Conservation (phyloP, 1,140 invertebrate genomes). For the Euwallacea fornicatus region DNA sequence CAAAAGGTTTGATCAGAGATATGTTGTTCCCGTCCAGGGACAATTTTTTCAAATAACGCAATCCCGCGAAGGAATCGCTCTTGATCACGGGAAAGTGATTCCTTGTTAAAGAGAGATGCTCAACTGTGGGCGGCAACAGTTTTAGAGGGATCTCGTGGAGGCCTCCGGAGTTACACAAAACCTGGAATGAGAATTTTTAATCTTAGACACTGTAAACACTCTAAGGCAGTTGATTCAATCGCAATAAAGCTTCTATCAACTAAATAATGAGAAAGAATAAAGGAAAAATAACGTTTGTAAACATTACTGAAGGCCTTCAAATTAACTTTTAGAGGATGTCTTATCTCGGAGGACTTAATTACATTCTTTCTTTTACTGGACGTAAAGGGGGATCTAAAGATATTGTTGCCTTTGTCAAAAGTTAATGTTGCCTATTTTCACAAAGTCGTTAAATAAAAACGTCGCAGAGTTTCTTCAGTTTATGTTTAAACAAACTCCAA, state of each 20-base stretch:
- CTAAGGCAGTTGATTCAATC: too few relatives aligned
- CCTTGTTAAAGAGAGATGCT: conserved; percentile 78
- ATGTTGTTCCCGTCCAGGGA: conserved; percentile 81
- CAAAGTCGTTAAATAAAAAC: not conserved
- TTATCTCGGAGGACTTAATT: conserved; percentile 8
- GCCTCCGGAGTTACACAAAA: conserved; percentile 81
- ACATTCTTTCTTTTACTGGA: conserved; percentile 2
- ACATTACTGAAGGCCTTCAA: conserved; percentile 1
- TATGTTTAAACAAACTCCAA: too few relatives aligned
- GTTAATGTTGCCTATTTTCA: not conserved
- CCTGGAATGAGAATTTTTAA: conserved; percentile 58
- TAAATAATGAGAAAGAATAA: too few relatives aligned
- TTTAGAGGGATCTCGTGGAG: conserved; percentile 74
- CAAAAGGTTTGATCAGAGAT: conserved; percentile 75
- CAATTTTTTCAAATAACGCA: conserved; percentile 70
- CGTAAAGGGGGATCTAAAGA: not conserved
- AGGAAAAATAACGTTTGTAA: not conserved
- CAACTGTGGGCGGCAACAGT: conserved; percentile 70
- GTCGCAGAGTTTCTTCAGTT: too few relatives aligned
- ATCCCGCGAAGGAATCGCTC: conserved; percentile 74
- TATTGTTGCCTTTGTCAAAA: conserved; percentile 11
- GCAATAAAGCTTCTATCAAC: too few relatives aligned
- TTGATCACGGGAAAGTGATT: conserved; percentile 77
- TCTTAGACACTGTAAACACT: conserved; percentile 11
- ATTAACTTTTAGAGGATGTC: conserved; percentile 2